Percentiles rank a stretch among this genome's conserved stretches.
These are phyloP conservation scores for Steromphala cineraria DNA, from an alignment of 2,888 invertebrate genomes.

Conservation along the genomic window DNA sequence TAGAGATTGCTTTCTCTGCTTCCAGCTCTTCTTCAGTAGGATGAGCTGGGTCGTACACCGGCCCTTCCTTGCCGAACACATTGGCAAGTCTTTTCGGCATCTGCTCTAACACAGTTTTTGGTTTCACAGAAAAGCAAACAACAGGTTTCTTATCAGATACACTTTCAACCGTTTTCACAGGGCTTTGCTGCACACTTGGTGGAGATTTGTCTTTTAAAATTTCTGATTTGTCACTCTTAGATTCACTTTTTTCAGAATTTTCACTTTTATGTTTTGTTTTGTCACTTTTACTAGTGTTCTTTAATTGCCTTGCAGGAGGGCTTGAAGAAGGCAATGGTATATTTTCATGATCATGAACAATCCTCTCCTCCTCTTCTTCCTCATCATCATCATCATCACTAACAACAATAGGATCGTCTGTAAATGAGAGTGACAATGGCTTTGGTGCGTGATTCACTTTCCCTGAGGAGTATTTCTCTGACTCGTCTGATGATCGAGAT, in stretches of 20 bases:
- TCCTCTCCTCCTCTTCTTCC: background rate
- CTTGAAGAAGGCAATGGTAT: conserved; percentile 11
- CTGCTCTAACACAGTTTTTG: conserved; percentile 36
- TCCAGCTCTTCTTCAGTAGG: conserved; percentile 40
- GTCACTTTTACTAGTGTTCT: conserved; percentile 25
- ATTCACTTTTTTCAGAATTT: conserved; percentile 21
- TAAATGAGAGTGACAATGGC: background rate
- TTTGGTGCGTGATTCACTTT: background rate
- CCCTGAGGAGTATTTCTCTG: background rate
- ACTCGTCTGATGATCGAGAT: background rate
- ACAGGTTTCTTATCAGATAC: background rate
- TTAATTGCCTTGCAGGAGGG: background rate
- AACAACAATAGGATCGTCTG: conserved; percentile 10
- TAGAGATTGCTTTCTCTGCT: background rate
- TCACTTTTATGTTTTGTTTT: conserved; percentile 41
- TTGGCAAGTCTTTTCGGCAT: conserved; percentile 28
- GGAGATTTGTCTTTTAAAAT: background rate
- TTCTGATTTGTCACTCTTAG: conserved; percentile 15
- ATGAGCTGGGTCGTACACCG: conserved; percentile 42
- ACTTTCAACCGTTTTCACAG: no score
- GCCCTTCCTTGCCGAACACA: conserved; percentile 12
- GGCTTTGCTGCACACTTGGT: background rate
- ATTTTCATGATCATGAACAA: background rate
- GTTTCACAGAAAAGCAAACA: conserved; percentile 5
- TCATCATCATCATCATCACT: background rate